Base-by-base conservation (phyloP, 2,113 vertebrate genomes). In the Pampusana beccarii region DNA sequence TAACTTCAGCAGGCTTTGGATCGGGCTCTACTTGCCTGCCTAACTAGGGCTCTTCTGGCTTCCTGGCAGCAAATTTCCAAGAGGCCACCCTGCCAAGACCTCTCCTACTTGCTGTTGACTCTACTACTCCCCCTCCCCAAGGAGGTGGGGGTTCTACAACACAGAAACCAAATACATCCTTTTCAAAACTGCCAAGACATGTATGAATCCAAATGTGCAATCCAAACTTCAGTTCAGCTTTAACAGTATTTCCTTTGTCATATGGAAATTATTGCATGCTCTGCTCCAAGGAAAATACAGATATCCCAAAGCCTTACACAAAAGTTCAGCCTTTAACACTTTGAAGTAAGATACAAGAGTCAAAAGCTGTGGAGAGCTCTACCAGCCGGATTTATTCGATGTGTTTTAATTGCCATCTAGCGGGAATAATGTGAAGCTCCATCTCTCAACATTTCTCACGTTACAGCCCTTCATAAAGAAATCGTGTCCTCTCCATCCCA, bases 361-460 rank as follows among this genome's bases (percentile, higher is more conserved):
- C 0, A 17, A 77, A 72, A 36, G 58, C 34, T 4, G 1, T 24
- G n/a, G 79, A 5, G 5, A 42, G 26, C 36, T 7, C 28, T 3
- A 4, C 5, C 25, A 17, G 24, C n/a, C 0, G 1, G 11, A 5
- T 83, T 38, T 33, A 21, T 92, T 42, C 11, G 6, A 6, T 19
- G 89, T 36, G 93, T 75, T 91, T 60, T 50, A 81, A 89, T 80
- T 95, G 96, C 96, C 96, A 96, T 92, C 96, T 97, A 96, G 95
- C 2, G 95, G 95, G 48, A 92, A 58, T 13, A 31, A 33, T 0
- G 5, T 1, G 89, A 60, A 75, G 69, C 71, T 87, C 83, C 6
- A 0, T 2, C 73, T 13, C 67, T 29, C 9, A 3, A 6, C 6
- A 4, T 40, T 12, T 24, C 57, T 33, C 50, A 10, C 1, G 0